phyloP scores from a whole-genome alignment of 2,888 invertebrate genomes.

The Tetropium fuscum region DNA sequence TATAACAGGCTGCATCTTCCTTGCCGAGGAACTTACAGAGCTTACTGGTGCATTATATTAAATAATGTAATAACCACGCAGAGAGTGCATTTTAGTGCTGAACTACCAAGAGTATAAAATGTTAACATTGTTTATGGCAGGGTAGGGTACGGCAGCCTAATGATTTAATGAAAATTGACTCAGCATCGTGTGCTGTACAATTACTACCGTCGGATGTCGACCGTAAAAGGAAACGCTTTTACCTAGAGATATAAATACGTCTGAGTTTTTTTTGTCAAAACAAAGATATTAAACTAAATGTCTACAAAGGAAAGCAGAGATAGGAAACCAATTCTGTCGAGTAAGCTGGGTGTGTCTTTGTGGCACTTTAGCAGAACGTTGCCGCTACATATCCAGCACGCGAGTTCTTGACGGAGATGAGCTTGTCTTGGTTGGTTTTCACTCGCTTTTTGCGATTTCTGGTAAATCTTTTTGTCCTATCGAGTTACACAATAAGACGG shows the following conservation, averaged over 20 bases:
- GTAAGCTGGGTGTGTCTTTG: conserved; percentile 59
- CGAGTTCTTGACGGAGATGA: conserved; percentile 50
- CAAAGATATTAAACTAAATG: conserved; percentile 49
- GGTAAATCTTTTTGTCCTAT: conserved; percentile 41
- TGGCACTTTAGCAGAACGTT: conserved; percentile 53
- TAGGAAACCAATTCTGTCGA: conserved; percentile 57
- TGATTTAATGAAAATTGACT: conserved; percentile 27
- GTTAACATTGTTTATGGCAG: not conserved
- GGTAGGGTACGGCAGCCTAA: conserved; percentile 12
- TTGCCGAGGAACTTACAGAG: no score
- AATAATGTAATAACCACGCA: not conserved
- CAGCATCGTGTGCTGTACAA: conserved; percentile 18
- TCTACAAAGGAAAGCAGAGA: conserved; percentile 48
- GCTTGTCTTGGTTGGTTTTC: conserved; percentile 48
- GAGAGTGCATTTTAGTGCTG: conserved; percentile 2
- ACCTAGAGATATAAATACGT: conserved; percentile 47
- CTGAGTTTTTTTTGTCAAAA: conserved; percentile 44
- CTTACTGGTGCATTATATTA: no score
- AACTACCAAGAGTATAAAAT: conserved; percentile 4
- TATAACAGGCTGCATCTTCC: no score
- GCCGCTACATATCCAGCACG: conserved; percentile 49
- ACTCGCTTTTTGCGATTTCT: conserved; percentile 40
- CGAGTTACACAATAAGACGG: conserved; percentile 9
- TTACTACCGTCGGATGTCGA: conserved; percentile 21
- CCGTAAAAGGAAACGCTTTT: conserved; percentile 41